Evolutionary conservation across 2,113 vertebrate genomes (phyloP), one percentile per base, ranked within the genome.

Genomic region (Leuciscus idus): DNA sequence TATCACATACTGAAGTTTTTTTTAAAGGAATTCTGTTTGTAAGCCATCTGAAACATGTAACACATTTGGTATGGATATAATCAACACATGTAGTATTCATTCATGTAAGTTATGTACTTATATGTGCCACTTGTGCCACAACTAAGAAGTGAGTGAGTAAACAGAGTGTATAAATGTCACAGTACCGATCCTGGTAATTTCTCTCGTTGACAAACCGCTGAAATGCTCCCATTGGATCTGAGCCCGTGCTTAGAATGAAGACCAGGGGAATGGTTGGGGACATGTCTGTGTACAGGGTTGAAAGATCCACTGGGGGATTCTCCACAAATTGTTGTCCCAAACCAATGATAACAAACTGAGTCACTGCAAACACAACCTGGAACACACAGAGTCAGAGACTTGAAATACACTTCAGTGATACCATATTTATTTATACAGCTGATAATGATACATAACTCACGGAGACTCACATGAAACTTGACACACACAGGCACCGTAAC

Each of bases 231-330:
- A 96, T 95, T 36, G 96, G 95, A 75, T 97, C 96, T 0, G 95
- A 97, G 79, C 95, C 95, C 4, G 96, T 96, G 90, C 95, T 97
- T 77, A 97, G 93, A 88, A 96, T 95, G 89, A 96, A 96, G 36
- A 97, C 85, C 84, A 97, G 91, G 0, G 95, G 95, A 6, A 93
- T 96, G 66, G 87, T 94, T 28, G 84, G 89, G 4, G 95, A 96
- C 93, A 95, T 96, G 77, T 96, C 94, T 46, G 94, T 93, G 39
- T 96, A 97, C 13, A 97, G 92, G 50, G 95, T 95, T 9, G 94
- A 91, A 85, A 97, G 90, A 87, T 96, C 95, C 80, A 96, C 89
- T 0, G 96, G 95, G 6, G 95, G 95, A 48, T 95, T 96, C 88
- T 96, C 95, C 83, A 96, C 92, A 87, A 97, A 96, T 88, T 92